A percentile compares a stretch with the other conserved stretches of the same genome.
Conservation (phyloP, 1,140 invertebrate genomes). For the Globodera ellingtonae region DNA sequence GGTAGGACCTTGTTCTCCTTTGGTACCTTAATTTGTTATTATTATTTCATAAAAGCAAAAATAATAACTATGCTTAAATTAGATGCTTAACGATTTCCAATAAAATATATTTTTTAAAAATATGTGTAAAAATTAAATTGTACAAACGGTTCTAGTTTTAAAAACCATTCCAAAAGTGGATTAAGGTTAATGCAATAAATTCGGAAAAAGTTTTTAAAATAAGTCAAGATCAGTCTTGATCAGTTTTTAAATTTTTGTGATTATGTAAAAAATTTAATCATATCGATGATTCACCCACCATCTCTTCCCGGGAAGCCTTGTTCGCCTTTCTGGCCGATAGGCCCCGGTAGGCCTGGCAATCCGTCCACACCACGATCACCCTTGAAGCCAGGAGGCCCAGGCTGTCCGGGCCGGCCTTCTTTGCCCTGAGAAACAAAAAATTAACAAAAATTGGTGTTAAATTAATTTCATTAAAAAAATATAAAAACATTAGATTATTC, state of each 20-base stretch:
- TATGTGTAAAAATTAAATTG: no score
- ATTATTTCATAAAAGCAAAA: no score
- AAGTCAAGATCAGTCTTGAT: no score
- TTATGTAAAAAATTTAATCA: no score
- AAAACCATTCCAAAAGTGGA: no score
- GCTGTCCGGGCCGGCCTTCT: conserved; percentile 61
- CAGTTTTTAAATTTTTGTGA: no score
- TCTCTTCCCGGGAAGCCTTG: conserved; percentile 58
- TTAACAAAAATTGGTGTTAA: background rate
- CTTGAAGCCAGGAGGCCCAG: conserved; percentile 63
- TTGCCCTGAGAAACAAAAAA: conserved; percentile 53
- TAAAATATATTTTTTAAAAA: no score
- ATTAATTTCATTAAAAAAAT: background rate
- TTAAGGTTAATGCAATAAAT: background rate
- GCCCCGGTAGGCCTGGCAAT: conserved; percentile 59
- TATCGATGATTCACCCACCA: conserved; percentile 28
- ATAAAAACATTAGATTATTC: no score
- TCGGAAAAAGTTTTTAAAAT: background rate
- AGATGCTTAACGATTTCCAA: no score
- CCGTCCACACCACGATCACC: conserved; percentile 64
- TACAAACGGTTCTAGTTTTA: no score
- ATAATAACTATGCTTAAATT: no score
- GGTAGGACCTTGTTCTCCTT: conserved; percentile 58
- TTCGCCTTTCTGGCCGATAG: conserved; percentile 59
- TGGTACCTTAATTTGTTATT: background rate